These are phyloP conservation scores for Pogonomyrmex californicus DNA, from an alignment of 1,140 invertebrate genomes.

Conservation along the genomic window DNA sequence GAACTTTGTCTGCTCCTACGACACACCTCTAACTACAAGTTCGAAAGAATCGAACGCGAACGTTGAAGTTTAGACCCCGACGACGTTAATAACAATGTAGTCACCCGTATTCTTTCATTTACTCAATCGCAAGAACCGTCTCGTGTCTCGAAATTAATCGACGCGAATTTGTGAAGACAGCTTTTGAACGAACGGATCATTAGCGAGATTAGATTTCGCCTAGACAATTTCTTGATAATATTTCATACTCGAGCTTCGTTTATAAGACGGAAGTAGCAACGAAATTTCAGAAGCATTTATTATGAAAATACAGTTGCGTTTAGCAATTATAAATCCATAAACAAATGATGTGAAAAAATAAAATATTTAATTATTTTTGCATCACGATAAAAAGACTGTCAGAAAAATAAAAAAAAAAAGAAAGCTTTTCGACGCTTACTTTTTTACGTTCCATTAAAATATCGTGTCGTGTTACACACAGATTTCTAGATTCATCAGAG, in stretches of 20 bases:
- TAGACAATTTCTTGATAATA: not conserved
- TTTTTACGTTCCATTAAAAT: not conserved
- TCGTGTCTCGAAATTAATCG: slow-evolving; percentile 17
- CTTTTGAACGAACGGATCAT: not conserved
- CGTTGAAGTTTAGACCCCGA: slow-evolving; percentile 59
- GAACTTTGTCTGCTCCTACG: slow-evolving; percentile 30
- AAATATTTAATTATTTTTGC: not conserved
- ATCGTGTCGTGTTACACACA: not conserved
- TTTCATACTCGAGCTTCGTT: not conserved
- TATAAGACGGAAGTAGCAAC: slow-evolving; percentile 11
- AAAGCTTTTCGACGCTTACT: not conserved
- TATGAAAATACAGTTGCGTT: not conserved
- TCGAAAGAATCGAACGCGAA: slow-evolving; percentile 54
- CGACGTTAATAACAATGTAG: slow-evolving; percentile 68
- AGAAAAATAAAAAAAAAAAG: not conserved
- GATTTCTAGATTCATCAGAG: not conserved
- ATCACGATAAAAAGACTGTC: not conserved
- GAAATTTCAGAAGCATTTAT: not conserved
- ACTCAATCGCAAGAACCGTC: not conserved
- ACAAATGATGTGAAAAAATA: not conserved
- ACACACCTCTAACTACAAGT: slow-evolving; percentile 22
- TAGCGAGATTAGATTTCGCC: not conserved
- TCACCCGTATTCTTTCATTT: slow-evolving; percentile 1
- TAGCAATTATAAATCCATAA: not conserved
- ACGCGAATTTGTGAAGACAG: not conserved